Conservation (phyloP, 2,113 vertebrate species). For the Rousettus leschenaultii region DNA sequence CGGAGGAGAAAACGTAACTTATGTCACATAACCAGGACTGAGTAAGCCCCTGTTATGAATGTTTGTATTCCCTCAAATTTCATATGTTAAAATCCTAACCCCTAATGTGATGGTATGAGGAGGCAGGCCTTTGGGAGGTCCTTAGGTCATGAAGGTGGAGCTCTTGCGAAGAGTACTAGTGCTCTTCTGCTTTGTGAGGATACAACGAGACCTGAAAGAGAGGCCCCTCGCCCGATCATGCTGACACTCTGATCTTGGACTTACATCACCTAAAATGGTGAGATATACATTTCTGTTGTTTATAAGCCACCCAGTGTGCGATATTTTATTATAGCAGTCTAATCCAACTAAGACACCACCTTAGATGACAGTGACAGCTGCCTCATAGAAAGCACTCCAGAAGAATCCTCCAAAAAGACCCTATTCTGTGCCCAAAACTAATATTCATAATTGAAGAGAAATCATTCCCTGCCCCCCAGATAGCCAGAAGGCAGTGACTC, state of each 20-base stretch:
- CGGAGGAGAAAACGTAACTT: not conserved
- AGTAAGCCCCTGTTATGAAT: not conserved
- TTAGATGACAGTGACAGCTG: not conserved
- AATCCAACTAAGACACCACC: not conserved
- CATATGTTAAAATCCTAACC: not conserved
- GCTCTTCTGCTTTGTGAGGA: not conserved
- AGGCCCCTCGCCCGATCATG: not conserved
- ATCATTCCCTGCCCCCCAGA: too few species aligned
- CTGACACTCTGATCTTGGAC: not conserved
- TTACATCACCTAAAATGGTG: not conserved
- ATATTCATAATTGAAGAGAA: not conserved
- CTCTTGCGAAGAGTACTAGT: not conserved
- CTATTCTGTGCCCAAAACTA: not conserved
- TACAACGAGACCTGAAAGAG: not conserved
- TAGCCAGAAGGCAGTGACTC: slow-evolving; percentile 47
- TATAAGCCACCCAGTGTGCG: not conserved
- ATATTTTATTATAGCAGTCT: not conserved
- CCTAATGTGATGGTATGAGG: too few species aligned
- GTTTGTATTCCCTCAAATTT: not conserved
- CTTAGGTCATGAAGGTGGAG: not conserved
- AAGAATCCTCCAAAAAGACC: not conserved
- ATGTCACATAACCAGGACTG: not conserved
- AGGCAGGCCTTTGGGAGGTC: not conserved
- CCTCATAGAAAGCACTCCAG: not conserved
- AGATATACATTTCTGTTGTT: not conserved